A percentile compares a stretch with the other conserved stretches of the same genome.
Evolutionary conservation across 2,888 invertebrate species (phyloP).

Genomic region (Euclidia mi): DNA sequence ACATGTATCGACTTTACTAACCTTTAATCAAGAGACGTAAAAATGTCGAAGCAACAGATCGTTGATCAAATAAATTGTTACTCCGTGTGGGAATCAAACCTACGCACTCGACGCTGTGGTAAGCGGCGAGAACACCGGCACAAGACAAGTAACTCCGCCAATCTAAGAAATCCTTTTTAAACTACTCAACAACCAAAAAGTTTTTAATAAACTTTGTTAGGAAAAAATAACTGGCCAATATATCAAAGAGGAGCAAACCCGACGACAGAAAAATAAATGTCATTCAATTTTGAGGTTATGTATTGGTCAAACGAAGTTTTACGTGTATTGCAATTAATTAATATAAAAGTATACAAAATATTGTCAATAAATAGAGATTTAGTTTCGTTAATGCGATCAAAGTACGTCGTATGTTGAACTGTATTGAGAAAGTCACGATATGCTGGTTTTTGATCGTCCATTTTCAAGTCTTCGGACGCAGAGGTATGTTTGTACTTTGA

Average conservation of each 20-base stretch:
- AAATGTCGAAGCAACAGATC: too few species aligned
- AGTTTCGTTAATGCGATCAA: constrained; percentile 35
- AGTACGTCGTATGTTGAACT: constrained; percentile 53
- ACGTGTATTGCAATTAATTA: constrained; percentile 28
- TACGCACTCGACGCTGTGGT: too few species aligned
- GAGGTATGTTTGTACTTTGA: constrained; percentile 46
- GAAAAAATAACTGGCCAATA: constrained; percentile 15
- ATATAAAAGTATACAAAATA: constrained; percentile 28
- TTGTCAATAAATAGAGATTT: constrained; percentile 46
- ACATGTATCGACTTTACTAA: too few species aligned
- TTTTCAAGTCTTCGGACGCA: constrained; percentile 44
- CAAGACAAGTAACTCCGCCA: too few species aligned
- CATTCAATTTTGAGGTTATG: constrained; percentile 32
- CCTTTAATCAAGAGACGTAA: too few species aligned
- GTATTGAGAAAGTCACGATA: constrained; percentile 44
- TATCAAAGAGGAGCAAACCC: neutral
- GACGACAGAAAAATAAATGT: neutral
- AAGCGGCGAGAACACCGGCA: too few species aligned
- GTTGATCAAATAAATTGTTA: too few species aligned
- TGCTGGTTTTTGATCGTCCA: constrained; percentile 52
- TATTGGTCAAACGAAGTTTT: constrained; percentile 32
- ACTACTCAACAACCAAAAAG: too few species aligned
- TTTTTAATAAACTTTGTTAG: too few species aligned
- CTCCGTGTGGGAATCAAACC: too few species aligned
- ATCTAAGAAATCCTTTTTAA: too few species aligned